Base-by-base conservation (phyloP, 1,140 invertebrate genomes). In the Cylas formicarius region DNA sequence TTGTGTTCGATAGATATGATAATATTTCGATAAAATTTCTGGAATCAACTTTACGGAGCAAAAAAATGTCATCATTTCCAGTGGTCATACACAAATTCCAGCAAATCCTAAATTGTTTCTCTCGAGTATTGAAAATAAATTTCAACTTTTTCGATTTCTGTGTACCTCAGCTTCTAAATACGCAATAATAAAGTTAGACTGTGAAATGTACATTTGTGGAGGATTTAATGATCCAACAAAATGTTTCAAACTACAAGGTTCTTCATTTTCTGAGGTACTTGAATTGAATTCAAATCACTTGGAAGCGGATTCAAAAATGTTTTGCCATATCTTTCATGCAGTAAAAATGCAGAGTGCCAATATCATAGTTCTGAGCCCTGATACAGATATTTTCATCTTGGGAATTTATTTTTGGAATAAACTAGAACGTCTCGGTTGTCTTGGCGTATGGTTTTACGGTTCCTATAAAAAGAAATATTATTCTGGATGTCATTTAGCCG, bases 21-120 rank as follows among this genome's bases (percentile, higher is more conserved):
- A 28, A 36, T 38, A 39, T 49, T 44, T 49, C 41, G 6, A 49
- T 49, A 44, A 49, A 52, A 44, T 43, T 31, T 38, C 35, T 48
- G 13, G 45, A 52, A 37, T 36, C 50, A 47, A 37, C 6, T 31
- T 43, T 52, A 24, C 4, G 50, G 20, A 48, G 34, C 44, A 48
- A 52, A 52, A 48, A 48, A 48, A 48, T 43, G 34, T 48, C 9
- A 49, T 49, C 32, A 49, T 49, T 44, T 49, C 29, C 23, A 49
- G 23, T 38, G 13, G 44, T 28, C 14, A 10, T 7, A 49, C 40
- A 17, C 43, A 49, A 44, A 44, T 49, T 44, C 41, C 41, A 14
- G 27, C 24, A 14, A 29, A 49, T 39, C 44, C 35, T 32, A 48
- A 33, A 10, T 13, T 10, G 41, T 42, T 48, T 31, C 43, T 48